Base-by-base conservation (phyloP, 2,888 invertebrate genomes). In the Tolmerus cingulatus region DNA sequence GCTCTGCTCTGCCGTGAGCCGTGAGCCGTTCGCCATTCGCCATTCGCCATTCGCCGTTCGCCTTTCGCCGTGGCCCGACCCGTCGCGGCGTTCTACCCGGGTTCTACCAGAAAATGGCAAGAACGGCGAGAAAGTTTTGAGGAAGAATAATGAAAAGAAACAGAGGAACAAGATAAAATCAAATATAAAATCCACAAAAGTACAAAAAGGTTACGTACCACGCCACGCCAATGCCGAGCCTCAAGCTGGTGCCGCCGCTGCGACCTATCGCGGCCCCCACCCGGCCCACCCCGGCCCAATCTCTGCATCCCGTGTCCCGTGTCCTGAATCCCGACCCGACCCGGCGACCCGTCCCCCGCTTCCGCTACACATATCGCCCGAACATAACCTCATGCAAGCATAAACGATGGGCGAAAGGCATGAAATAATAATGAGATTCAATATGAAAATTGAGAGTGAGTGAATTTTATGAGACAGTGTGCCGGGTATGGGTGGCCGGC, bases 371-470 rank as follows among this genome's bases (percentile, higher is more conserved):
- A 85, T 85, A 85, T 85, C 85, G 46, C 85, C 46, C 85, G 57
- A 82, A 79, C 82, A 66, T 84, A 84, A 84, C 82, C 82, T 84
- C 82, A 84, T 84, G 82, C 85, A 85, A 85, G 74, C 85, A 85
- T 85, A 85, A 85, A 74, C 85, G 74, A 85, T 85, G 85, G 82
- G 82, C 85, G 85, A 85, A 85, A 85, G 74, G 85, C 85, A 85
- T 85, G 85, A 85, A 85, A 85, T 85, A 74, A 85, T 85, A 85
- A 85, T 85, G 85, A 74, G 85, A 85, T 85, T 85, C 85, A 85
- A 85, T 85, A 85, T 85, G 85, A 85, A 85, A 85, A 85, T 85
- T 85, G 85, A 85, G 85, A 85, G 85, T 85, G 85, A 85, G 85
- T 85, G 85, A 85, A 85, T 85, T 85, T 85, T 85, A 85, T 85